Percentiles rank a stretch among this genome's conserved stretches.
phyloP scores from a whole-genome alignment of 2,888 invertebrate species.

The Melieria picta region DNA sequence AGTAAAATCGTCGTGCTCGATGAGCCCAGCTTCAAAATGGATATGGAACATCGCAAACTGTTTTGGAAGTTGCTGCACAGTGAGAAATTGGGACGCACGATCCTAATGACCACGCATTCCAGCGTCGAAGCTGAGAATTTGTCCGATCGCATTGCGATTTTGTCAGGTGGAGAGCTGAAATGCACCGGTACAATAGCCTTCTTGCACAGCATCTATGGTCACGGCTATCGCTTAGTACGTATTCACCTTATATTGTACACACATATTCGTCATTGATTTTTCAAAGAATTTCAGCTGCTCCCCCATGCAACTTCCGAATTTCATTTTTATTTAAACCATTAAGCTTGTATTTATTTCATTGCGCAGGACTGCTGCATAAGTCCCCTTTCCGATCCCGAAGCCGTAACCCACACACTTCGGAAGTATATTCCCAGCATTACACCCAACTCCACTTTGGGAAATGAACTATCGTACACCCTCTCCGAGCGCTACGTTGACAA shows the following conservation, averaged over 20 bases:
- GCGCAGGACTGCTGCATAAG: no score
- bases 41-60: constrained; percentile 78
- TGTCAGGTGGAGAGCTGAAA: constrained; percentile 81
- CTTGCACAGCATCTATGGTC: constrained; percentile 83
- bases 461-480: constrained; percentile 34
- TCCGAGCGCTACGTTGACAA: constrained; percentile 10
- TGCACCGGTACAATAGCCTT: constrained; percentile 83
- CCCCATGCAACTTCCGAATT: no score
- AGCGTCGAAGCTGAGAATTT: constrained; percentile 88
- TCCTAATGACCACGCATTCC: constrained; percentile 84
- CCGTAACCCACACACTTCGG: constrained; percentile 19
- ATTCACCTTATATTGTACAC: background rate
- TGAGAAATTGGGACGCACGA: constrained; percentile 77
- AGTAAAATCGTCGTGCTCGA: constrained; percentile 78
- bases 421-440: constrained; percentile 27
- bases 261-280: no score
- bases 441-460: constrained; percentile 26
- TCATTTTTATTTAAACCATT: no score
- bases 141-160: constrained; percentile 85
- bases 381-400: constrained; percentile 9
- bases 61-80: constrained; percentile 82
- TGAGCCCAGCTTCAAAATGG: constrained; percentile 84
- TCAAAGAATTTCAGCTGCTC: no score
- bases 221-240: constrained; percentile 78
- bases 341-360: no score